Conservation (phyloP, 1,140 invertebrate genomes). For the Daktulosphaira vitifoliae region DNA sequence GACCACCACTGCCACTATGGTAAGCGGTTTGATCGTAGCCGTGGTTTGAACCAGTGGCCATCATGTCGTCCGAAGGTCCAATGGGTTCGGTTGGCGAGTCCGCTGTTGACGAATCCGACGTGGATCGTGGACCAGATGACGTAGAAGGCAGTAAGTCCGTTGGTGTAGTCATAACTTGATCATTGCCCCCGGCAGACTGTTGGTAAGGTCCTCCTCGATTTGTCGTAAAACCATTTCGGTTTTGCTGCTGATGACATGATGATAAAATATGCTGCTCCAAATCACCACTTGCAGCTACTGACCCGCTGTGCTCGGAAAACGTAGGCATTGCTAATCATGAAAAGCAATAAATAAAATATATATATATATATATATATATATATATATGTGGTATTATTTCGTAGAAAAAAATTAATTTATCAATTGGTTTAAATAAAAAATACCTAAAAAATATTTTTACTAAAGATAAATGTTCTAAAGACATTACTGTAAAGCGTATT, state of each 20-base stretch:
- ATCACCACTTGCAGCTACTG: not conserved
- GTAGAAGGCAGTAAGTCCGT: slow-evolving; percentile 8
- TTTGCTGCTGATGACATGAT: not conserved
- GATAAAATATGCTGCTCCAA: slow-evolving; percentile 5
- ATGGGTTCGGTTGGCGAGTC: not conserved
- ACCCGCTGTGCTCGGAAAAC: slow-evolving; percentile 7
- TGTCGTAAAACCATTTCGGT: not conserved
- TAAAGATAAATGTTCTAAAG: too few relatives aligned
- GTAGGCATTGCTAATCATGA: slow-evolving; percentile 6
- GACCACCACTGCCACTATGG: not conserved
- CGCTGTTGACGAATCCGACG: slow-evolving; percentile 9
- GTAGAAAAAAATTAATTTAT: too few relatives aligned
- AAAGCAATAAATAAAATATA: too few relatives aligned
- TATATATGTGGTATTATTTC: too few relatives aligned
- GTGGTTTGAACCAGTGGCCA: slow-evolving; percentile 7
- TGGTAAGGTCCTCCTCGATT: not conserved
- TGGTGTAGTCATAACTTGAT: not conserved
- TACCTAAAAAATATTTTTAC: too few relatives aligned
- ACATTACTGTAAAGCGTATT: not conserved
- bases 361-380: too few relatives aligned
- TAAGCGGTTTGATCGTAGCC: slow-evolving; percentile 2
- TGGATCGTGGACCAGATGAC: slow-evolving; percentile 17
- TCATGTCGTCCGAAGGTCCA: slow-evolving; percentile 18
- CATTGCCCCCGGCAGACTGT: not conserved
- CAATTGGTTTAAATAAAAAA: too few relatives aligned